Evolutionary conservation across 1,140 invertebrate species (phyloP), one percentile per base, ranked within the genome.

Genomic region (Ceratitis capitata): DNA sequence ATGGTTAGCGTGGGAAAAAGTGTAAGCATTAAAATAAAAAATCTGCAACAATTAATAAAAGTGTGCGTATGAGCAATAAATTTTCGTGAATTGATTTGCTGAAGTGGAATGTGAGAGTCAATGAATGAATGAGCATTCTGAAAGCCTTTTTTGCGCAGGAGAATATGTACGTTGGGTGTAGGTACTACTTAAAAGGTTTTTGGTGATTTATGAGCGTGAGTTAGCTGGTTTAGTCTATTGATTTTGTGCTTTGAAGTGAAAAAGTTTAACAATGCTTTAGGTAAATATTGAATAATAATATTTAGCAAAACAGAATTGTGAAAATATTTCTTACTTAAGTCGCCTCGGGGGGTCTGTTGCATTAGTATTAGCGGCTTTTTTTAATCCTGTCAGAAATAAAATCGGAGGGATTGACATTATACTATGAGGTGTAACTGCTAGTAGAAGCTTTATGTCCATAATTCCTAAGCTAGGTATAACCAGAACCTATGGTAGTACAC

Each of bases 1-100:
- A 45, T 78, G 69, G n/a, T 78, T 78, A 14, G 23, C 69, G 69
- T 78, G 69, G 69, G 69, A 78, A 78, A 69, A 78, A 7, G n/a
- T 5, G 39, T 78, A 19, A n/a, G 39, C 3, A 39, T 26, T 51
- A 42, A 45, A 16, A 35, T 10, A 51, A 12, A 83, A 58, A 39
- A 84, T 23, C n/a, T 26, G 26, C 84, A 53, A 47, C 84, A 45
- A 78, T 49, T 35, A 84, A 64, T 84, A 58, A 84, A 64, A 84
- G 49, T 84, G 42, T 53, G 84, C 85, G 26, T 56, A 83, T 82
- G 56, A 85, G 82, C 56, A 85, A 85, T 85, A 85, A 85, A 85
- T 83, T 85, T 83, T 35, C 53, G 64, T 85, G 61, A 82, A 85
- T 83, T 85, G 51, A 83, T 83, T 82, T 69, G 61, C 42, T 51